phyloP scores from a whole-genome alignment of 2,113 vertebrate genomes.

The Pterophyllum scalare region DNA sequence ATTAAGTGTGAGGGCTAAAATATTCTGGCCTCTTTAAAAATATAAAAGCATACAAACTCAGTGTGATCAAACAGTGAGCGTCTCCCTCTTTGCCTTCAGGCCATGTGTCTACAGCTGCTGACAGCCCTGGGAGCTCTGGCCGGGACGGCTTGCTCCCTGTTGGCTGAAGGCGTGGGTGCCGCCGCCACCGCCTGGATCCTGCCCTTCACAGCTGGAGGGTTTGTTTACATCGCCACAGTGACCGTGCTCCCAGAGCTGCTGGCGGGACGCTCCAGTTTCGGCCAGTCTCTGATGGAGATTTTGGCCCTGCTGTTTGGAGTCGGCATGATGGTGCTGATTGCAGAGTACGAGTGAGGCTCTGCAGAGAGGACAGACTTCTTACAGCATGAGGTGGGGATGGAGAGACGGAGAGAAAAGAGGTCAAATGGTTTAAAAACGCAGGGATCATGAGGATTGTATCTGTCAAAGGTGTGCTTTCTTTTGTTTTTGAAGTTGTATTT shows the following conservation, averaged over 20 bases:
- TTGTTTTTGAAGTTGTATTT: conserved; percentile 14
- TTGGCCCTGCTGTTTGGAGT: conserved; percentile 88
- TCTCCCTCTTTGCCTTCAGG: conserved; percentile 72
- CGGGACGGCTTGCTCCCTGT: conserved; percentile 88
- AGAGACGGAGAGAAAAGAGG: neutral
- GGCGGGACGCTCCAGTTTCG: conserved; percentile 83
- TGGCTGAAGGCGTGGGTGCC: conserved; percentile 88
- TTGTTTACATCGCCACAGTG: conserved; percentile 93
- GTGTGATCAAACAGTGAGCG: too few species aligned
- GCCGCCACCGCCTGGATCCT: conserved; percentile 90
- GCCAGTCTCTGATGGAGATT: conserved; percentile 89
- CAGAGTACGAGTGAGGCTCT: conserved; percentile 85
- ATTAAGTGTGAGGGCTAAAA: neutral
- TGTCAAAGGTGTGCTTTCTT: conserved; percentile 18
- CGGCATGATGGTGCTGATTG: conserved; percentile 92
- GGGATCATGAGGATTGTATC: conserved; percentile 19
- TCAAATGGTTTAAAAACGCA: neutral
- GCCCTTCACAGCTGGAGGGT: conserved; percentile 92
- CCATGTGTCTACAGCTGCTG: conserved; percentile 92
- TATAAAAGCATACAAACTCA: too few species aligned
- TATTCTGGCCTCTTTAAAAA: neutral
- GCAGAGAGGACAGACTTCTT: neutral
- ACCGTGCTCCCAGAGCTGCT: conserved; percentile 91
- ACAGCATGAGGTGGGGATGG: neutral
- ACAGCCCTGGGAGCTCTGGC: conserved; percentile 89